Evolutionary conservation across 2,888 invertebrate genomes (phyloP).

Genomic region (Trilocha varians): DNA sequence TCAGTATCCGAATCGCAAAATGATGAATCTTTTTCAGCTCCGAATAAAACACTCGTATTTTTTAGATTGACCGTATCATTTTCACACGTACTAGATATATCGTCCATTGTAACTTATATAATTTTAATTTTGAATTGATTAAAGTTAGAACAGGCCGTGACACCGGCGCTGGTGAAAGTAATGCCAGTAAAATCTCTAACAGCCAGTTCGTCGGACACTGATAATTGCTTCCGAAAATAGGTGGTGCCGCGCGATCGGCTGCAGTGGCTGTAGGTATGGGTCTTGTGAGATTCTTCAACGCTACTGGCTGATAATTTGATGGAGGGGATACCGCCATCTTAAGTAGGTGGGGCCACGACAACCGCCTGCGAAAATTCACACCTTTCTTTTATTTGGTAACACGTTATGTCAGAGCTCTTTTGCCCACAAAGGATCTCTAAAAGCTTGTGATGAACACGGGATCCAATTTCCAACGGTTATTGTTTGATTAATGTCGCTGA

Average conservation of each 20-base stretch:
- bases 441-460: constrained; percentile 65
- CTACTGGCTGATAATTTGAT: constrained; percentile 47
- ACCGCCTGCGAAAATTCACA: constrained; percentile 70
- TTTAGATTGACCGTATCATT: constrained; percentile 29
- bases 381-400: constrained; percentile 73
- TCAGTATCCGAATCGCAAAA: constrained; percentile 50
- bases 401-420: constrained; percentile 68
- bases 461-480: constrained; percentile 58
- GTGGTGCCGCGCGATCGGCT: constrained; percentile 45
- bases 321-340: constrained; percentile 68
- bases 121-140: constrained; percentile 4
- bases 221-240: constrained; percentile 71
- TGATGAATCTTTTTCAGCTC: constrained; percentile 27
- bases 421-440: constrained; percentile 66
- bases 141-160: constrained; percentile 5
- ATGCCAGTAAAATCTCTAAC: constrained; percentile 23
- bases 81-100: constrained; percentile 64
- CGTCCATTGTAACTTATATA: constrained; percentile 35
- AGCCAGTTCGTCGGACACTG: constrained; percentile 35
- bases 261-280: constrained; percentile 57
- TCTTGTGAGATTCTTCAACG: constrained; percentile 42
- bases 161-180: constrained; percentile 16
- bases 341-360: constrained; percentile 55
- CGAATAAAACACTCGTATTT: constrained; percentile 20
- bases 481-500: constrained; percentile 63